Evolutionary conservation across 1,140 invertebrate species (phyloP), one percentile per base, ranked within the genome.

Genomic region (Ganaspis sp.): DNA sequence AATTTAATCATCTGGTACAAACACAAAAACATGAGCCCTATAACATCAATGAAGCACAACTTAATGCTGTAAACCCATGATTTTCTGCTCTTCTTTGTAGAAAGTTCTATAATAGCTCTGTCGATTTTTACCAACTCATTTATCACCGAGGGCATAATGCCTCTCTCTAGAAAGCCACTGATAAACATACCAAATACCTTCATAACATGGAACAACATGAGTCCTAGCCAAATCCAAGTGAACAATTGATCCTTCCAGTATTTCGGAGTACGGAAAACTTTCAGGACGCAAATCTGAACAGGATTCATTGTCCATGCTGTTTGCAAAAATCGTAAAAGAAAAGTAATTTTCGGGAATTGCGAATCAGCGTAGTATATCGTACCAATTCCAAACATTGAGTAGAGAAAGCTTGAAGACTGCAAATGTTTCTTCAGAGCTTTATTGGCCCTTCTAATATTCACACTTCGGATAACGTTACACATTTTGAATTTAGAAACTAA

Each of bases 101-200:
- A 64, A 29, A 64, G 29, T 29, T 64, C 58, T 5, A 29, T 12
- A 64, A 64, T 64, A 9, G 23, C 23, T 15, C 29, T 64, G 58
- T 64, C 58, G 2, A 64, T 64, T 29, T 26, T 64, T n/a, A 64
- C 21, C 12, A 64, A 15, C 1, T 64, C 58, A 8, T 29, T 64
- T 12, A 26, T 1, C 23, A n/a, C 26, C 0, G 58, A 34, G 2
- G 23, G 15, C 3, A 64, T 64, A 15, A 64, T 8, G 23, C 12
- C 11, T 29, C 23, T 21, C 12, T 26, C 58, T 34, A 11, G 23
- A 6, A 64, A n/a, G 0, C 58, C 23, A 26, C n/a, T 64, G 9
- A 64, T 64, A 12, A 64, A 64, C 58, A 64, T 64, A 3, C 23
- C 58, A 5, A 64, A 64, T 26, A 64, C 29, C 15, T 64, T 64